These are phyloP conservation scores for Thymelicus acteon DNA, from an alignment of 2,888 invertebrate species.

Conservation along the genomic window DNA sequence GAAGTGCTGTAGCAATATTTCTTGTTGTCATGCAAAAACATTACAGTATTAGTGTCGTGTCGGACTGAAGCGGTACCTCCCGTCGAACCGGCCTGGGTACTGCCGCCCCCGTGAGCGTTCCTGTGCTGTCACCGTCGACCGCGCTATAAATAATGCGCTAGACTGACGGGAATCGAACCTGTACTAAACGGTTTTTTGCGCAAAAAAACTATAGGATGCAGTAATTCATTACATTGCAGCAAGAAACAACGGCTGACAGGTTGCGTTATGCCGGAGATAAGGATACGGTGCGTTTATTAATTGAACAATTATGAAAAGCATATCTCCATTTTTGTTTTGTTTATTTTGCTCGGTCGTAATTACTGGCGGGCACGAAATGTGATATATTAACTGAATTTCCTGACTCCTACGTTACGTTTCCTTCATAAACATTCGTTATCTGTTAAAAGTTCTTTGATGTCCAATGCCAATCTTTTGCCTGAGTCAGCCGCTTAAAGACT, in stretches of 20 bases:
- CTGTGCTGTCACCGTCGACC: background rate
- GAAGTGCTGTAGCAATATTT: background rate
- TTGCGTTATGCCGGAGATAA: constrained; percentile 17
- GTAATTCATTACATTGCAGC: constrained; percentile 24
- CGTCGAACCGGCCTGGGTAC: background rate
- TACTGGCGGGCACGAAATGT: background rate
- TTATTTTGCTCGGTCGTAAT: background rate
- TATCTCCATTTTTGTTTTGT: background rate
- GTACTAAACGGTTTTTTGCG: constrained; percentile 28
- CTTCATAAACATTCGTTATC: too few relatives aligned
- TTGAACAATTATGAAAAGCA: background rate
- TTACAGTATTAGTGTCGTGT: background rate
- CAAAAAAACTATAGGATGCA: constrained; percentile 30
- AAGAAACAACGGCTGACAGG: constrained; percentile 18
- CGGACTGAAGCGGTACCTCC: background rate
- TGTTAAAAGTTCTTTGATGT: too few relatives aligned
- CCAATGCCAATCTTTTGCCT: too few relatives aligned
- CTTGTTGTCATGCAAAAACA: background rate
- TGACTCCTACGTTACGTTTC: too few relatives aligned
- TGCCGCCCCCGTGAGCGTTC: background rate
- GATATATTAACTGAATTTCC: too few relatives aligned
- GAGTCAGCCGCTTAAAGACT: too few relatives aligned
- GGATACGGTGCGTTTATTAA: background rate
- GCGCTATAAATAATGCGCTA: constrained; percentile 16
- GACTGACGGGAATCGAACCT: constrained; percentile 20